Evolutionary conservation across 2,113 vertebrate species (phyloP), one percentile per base, ranked within the genome.

Genomic region (Heliornis fulica): DNA sequence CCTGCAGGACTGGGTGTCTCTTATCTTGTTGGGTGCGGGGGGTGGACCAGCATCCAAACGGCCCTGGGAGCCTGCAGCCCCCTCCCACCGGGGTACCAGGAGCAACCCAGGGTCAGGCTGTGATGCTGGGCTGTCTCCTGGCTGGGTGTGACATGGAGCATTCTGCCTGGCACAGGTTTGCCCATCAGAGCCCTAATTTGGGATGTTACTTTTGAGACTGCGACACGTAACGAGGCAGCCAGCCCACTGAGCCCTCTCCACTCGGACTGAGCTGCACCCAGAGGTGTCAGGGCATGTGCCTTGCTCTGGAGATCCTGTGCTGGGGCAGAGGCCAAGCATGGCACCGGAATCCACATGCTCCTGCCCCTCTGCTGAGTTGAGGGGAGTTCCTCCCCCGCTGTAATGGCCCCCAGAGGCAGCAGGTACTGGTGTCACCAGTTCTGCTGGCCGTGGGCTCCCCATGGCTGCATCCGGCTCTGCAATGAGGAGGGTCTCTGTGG

Each of bases 281-380:
- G n/a, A 11, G 23, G 56, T 48, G 70, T 81, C 53, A 19, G 54
- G 50, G 60, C 34, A 75, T 2, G 59, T 60, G 28, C 10, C 40
- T 56, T 9, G 2, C 0, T 2, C 3, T 14, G 36, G 5, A 34
- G 53, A 57, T 31, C 10, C 84, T 23, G 5, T 1, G 0, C 20
- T 28, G 15, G 34, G 48, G 9, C 46, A 86, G 57, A 59, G 15
- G 34, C 34, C 53, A n/a, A 59, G 29, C 28, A 2, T 17, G 79
- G 34, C 53, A 21, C 53, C 0, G 1, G 20, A 25, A 13, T 43
- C 45, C 25, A 2, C 21, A 7, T 40, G n/a, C 13, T 16, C 36
- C 36, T 29, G 54, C 21, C 25, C 11, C 23, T 70, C 34, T 82
- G 65, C 43, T 46, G 54, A 48, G 23, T 34, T 50, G 36, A 20